Conservation (phyloP, 2,888 invertebrate species). For the Andrena haemorrhoa region DNA sequence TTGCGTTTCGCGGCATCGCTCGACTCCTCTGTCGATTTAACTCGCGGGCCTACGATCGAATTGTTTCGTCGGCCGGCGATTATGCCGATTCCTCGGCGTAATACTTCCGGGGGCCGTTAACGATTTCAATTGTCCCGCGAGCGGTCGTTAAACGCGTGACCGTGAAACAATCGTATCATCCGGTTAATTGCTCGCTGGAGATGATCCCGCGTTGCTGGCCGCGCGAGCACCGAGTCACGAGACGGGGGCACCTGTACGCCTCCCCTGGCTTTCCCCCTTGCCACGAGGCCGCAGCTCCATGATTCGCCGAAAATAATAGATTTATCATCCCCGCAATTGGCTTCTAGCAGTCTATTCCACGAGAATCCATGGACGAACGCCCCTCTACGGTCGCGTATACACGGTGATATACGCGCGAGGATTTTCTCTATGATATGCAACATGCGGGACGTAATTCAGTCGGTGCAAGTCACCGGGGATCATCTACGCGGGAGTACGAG, state of each 20-base stretch:
- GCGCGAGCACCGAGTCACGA: constrained; percentile 38
- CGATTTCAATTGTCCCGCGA: constrained; percentile 11
- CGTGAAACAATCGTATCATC: constrained; percentile 28
- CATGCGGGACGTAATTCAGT: constrained; percentile 82
- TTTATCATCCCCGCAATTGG: constrained; percentile 81
- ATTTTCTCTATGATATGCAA: constrained; percentile 78
- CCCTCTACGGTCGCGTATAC: constrained; percentile 29
- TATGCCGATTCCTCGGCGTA: constrained; percentile 12
- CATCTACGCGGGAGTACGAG: constrained; percentile 72
- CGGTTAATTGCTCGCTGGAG: constrained; percentile 27
- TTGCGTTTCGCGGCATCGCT: constrained; percentile 19
- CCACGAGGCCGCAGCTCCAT: constrained; percentile 32
- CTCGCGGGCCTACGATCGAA: not conserved
- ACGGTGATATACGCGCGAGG: constrained; percentile 72
- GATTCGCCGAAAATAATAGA: constrained; percentile 76
- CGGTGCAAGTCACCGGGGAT: constrained; percentile 83
- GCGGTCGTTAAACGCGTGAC: constrained; percentile 33
- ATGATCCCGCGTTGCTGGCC: constrained; percentile 36
- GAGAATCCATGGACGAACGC: constrained; percentile 61
- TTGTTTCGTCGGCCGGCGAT: not conserved
- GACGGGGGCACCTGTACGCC: constrained; percentile 32
- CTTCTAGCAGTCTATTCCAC: constrained; percentile 76
- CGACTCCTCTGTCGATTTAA: constrained; percentile 17
- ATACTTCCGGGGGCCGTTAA: not conserved
- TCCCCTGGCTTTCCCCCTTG: constrained; percentile 20